These are phyloP conservation scores for Melanaphis sacchari DNA, from an alignment of 1,140 invertebrate species.

Conservation along the genomic window DNA sequence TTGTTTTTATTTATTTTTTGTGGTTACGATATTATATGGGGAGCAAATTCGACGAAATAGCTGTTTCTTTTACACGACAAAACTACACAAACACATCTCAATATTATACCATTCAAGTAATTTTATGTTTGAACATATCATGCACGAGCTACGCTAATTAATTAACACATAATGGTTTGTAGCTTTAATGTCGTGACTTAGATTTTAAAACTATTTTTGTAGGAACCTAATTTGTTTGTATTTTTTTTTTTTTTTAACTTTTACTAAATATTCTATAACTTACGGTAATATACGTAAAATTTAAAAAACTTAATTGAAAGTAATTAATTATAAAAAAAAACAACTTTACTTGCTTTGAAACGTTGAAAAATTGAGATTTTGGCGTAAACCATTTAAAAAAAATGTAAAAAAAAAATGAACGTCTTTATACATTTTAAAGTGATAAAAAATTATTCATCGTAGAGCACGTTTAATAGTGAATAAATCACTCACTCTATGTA, in stretches of 20 bases:
- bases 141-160: background rate
- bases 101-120: background rate
- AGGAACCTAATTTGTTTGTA: background rate
- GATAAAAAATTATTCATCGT: background rate
- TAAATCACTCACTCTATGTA: background rate
- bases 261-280: background rate
- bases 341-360: background rate
- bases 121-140: background rate
- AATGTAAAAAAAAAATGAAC: too few species aligned
- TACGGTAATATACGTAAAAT: background rate
- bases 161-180: background rate
- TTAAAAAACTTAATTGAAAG: background rate
- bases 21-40: conserved; percentile 20
- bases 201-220: background rate
- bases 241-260: background rate
- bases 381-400: background rate
- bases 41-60: background rate
- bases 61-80: background rate
- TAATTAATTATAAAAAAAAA: background rate
- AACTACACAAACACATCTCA: background rate
- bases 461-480: background rate
- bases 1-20: conserved; percentile 12
- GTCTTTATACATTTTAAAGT: background rate
- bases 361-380: background rate
- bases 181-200: background rate